Base-by-base conservation (phyloP, 2,888 invertebrate genomes). In the Drosophila subsilvestris region DNA sequence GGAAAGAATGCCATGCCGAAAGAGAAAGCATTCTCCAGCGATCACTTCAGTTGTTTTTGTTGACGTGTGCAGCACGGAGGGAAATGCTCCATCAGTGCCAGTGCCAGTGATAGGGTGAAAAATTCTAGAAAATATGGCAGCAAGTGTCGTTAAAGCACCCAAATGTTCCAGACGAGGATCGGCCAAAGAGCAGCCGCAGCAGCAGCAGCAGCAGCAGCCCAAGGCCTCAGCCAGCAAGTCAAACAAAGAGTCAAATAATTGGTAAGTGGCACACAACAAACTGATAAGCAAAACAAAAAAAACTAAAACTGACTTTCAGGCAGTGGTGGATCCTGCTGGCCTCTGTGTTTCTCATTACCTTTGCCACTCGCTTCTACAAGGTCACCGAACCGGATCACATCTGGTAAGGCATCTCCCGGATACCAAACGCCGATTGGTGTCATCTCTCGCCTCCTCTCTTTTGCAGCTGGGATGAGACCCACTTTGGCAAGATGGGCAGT, bases 401-500 rank as follows among this genome's bases (percentile, higher is more conserved):
- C 27, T 98, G 98, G 98, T 98, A 94, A 94, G 87, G n/a, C n/a
- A 45, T 12, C 10, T 12, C 10, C 8, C 2, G 8, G 43, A 20
- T 37, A 1, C n/a, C 14, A 12, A n/a, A n/a, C n/a, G n/a, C n/a
- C 14, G 25, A 1, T 14, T 37, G 5, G 3, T 5, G 14, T 10
- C 14, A 0, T 25, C 17, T 14, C 9, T 14, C 27, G 8, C 37
- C 7, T n/a, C 37, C 9, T n/a, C n/a, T 6, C 8, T 93, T 93
- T 85, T 90, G 3, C 20, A 97, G 97, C 90, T 98, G 98, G 98
- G 99, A 99, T 93, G 99, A 99, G 93, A 98, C 98, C 29, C 99
- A 99, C 93, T 99, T 99, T 94, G 98, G 98, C 0, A 99, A 99
- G 94, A 98, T 99, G 98, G 86, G 87, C 60, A 98, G 98, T 90